Percentiles rank a stretch among this genome's conserved stretches.
These are phyloP conservation scores for Sprattus sprattus DNA, from an alignment of 2,113 vertebrate genomes.

Conservation along the genomic window DNA sequence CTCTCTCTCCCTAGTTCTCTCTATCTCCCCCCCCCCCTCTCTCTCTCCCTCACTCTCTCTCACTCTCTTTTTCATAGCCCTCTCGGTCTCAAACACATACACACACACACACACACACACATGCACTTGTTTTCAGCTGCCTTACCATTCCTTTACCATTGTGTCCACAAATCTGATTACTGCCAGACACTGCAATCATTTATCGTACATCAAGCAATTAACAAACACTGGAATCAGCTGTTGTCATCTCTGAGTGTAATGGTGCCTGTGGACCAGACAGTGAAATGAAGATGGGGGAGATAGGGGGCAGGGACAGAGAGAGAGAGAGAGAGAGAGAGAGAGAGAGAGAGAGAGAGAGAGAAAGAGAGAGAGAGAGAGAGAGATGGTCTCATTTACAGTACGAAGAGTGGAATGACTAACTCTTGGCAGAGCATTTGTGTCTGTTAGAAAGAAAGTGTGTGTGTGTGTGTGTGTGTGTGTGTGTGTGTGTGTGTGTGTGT, in stretches of 20 bases:
- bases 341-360: not conserved
- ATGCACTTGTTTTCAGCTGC: constrained; percentile 42
- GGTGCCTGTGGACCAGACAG: constrained; percentile 50
- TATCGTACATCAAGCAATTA: constrained; percentile 60
- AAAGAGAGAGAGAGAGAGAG: not conserved
- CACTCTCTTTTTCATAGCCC: not conserved
- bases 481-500: not conserved
- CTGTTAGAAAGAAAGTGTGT: not conserved
- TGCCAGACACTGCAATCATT: constrained; percentile 32
- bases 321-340: not conserved
- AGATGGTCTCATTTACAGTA: not conserved
- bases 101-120: not conserved
- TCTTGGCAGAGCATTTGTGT: not conserved
- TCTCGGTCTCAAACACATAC: not conserved
- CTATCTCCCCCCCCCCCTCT: not conserved
- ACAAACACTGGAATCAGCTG: constrained; percentile 58
- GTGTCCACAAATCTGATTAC: not conserved
- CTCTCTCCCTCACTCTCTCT: not conserved
- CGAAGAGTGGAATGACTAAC: not conserved
- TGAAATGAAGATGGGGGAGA: constrained; percentile 17
- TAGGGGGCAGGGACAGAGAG: not conserved
- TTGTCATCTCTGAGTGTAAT: constrained; percentile 45
- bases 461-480: not conserved
- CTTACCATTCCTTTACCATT: constrained; percentile 39
- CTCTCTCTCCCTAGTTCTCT: not conserved